phyloP scores from a whole-genome alignment of 1,140 invertebrate species.

The Hirudo medicinalis region DNA sequence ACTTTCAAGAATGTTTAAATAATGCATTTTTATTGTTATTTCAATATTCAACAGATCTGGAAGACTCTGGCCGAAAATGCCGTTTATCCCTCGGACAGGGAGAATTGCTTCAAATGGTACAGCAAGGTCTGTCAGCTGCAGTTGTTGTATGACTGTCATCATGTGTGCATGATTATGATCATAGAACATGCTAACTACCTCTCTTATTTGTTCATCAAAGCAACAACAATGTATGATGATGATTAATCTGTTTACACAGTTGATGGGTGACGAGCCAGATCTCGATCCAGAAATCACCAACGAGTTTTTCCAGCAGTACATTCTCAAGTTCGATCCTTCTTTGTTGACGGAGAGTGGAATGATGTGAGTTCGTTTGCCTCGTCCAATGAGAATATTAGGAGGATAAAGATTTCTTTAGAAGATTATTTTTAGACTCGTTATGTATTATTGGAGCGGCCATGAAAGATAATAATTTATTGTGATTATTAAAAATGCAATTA shows the following conservation, averaged over 20 bases:
- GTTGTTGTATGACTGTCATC: background rate
- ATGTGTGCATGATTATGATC: background rate
- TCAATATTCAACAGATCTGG: conserved; percentile 57
- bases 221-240: background rate
- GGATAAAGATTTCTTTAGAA: too few relatives aligned
- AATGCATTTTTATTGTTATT: too few relatives aligned
- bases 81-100: conserved; percentile 76
- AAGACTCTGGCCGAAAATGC: conserved; percentile 82
- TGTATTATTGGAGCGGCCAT: too few relatives aligned
- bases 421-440: too few relatives aligned
- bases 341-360: conserved; percentile 88
- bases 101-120: conserved; percentile 97
- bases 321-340: conserved; percentile 76
- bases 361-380: conserved; percentile 48
- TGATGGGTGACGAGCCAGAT: conserved; percentile 94
- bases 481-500: too few relatives aligned
- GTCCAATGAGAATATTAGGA: too few relatives aligned
- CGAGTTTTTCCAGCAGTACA: conserved; percentile 90
- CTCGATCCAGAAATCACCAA: conserved; percentile 88
- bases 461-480: too few relatives aligned
- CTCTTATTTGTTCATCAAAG: background rate
- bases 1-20: too few relatives aligned
- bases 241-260: conserved; percentile 29
- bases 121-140: conserved; percentile 49
- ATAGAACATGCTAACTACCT: background rate